These are phyloP conservation scores for Acyrthosiphon pisum DNA, from an alignment of 1,140 invertebrate species.

Conservation along the genomic window DNA sequence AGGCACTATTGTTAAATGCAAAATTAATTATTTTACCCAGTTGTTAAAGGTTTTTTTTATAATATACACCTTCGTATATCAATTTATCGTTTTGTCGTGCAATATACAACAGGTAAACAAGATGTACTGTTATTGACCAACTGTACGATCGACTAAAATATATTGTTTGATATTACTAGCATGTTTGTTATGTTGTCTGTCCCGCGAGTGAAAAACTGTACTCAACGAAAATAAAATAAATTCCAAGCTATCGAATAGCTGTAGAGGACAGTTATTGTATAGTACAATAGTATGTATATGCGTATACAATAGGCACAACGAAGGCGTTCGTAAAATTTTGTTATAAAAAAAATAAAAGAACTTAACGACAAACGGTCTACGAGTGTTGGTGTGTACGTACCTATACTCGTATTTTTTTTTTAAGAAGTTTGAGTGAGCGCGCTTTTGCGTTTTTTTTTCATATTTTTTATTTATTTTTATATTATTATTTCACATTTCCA, in stretches of 20 bases:
- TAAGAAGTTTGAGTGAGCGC: neutral
- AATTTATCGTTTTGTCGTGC: neutral
- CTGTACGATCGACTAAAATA: neutral
- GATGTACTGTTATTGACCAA: neutral
- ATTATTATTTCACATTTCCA: neutral
- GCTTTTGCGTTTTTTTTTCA: neutral
- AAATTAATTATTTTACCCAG: neutral
- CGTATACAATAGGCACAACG: neutral
- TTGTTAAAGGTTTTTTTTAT: neutral
- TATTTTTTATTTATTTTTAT: slow-evolving; percentile 11
- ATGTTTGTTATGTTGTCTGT: neutral
- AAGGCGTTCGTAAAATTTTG: neutral
- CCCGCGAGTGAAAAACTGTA: neutral
- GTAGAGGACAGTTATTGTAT: neutral
- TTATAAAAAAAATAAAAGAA: neutral
- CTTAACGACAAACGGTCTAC: neutral
- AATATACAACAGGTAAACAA: neutral
- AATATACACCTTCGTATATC: neutral
- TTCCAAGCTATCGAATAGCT: neutral
- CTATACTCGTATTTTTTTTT: neutral
- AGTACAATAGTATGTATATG: neutral
- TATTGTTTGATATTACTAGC: neutral
- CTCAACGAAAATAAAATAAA: neutral
- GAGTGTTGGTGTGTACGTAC: neutral
- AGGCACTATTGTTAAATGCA: neutral